Percentiles rank a stretch among this genome's conserved stretches.
Conservation (phyloP, 2,113 vertebrate species). For the Vidua chalybeata region DNA sequence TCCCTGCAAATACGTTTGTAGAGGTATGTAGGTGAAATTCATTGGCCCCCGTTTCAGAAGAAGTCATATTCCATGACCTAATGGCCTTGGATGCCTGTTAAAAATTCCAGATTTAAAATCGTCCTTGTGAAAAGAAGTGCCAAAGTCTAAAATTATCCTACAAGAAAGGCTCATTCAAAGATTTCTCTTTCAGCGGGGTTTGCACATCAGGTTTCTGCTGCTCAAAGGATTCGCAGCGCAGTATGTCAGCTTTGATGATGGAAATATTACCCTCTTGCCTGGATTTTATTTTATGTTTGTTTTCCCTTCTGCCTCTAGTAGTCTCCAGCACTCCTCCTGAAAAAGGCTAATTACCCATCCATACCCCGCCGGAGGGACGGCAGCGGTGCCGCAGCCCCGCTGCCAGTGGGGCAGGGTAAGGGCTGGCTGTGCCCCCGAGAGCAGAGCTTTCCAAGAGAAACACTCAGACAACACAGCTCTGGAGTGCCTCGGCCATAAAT, state of each 20-base stretch:
- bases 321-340: not conserved
- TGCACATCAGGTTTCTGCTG: not conserved
- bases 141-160: not conserved
- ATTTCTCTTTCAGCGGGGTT: not conserved
- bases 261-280: conserved; percentile 22
- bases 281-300: conserved; percentile 12
- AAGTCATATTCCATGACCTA: not conserved
- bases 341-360: not conserved
- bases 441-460: not conserved
- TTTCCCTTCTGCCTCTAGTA: conserved; percentile 19
- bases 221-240: not conserved
- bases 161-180: not conserved
- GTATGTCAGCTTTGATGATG: not conserved
- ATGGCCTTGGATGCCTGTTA: not conserved
- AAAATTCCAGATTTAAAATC: conserved; percentile 19
- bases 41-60: not conserved
- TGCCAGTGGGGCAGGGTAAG: not conserved
- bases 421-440: not conserved
- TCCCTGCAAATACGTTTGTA: not conserved
- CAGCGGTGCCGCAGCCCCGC: not conserved
- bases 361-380: accelerated
- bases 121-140: not conserved
- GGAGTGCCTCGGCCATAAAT: conserved; percentile 3
- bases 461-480: not conserved
- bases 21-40: not conserved